phyloP scores from a whole-genome alignment of 2,888 invertebrate species.

The Antitype chi region DNA sequence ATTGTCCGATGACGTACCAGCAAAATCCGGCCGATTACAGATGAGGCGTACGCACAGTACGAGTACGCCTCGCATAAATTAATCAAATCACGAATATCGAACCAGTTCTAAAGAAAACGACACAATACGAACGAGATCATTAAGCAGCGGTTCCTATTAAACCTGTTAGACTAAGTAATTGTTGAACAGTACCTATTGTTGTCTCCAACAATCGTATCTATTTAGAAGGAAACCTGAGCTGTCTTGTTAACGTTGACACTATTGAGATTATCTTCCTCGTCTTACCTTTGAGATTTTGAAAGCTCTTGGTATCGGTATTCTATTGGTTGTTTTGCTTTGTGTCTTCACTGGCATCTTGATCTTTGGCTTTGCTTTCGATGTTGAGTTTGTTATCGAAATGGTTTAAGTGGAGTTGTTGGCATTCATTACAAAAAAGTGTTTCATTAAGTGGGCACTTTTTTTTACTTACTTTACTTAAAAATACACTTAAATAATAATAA shows the following conservation, averaged over 20 bases:
- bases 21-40: not conserved
- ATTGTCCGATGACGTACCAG: not conserved
- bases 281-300: not conserved
- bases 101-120: conserved; percentile 1
- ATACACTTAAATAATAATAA: not conserved
- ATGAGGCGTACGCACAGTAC: not conserved
- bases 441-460: not conserved
- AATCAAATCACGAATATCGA: not conserved
- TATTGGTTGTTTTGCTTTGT: not conserved
- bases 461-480: not conserved
- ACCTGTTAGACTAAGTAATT: conserved; percentile 43
- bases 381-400: not conserved
- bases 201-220: conserved; percentile 31
- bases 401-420: not conserved
- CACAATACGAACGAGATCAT: conserved; percentile 20
- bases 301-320: not conserved
- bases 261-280: conserved; percentile 16
- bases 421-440: not conserved
- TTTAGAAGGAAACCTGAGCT: conserved; percentile 20
- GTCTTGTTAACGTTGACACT: conserved; percentile 18
- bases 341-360: not conserved
- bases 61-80: not conserved
- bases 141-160: conserved; percentile 18
- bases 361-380: not conserved
- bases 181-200: conserved; percentile 50